These are phyloP conservation scores for Xenentodon cancila DNA, from an alignment of 2,797 vertebrate species.

Conservation along the genomic window DNA sequence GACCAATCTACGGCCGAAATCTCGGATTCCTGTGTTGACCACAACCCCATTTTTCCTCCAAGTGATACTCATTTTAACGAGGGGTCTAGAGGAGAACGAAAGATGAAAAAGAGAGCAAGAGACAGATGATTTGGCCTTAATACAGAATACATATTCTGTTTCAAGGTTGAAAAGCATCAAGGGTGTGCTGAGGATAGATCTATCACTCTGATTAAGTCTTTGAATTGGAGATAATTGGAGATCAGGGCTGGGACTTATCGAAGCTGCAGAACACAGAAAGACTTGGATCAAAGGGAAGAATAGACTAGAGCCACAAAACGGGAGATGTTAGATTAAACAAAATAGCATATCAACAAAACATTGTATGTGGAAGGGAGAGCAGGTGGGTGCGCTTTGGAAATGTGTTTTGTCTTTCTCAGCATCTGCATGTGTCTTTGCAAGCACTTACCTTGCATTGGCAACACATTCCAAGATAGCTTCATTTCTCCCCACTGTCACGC, in stretches of 20 bases:
- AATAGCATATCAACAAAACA: constrained; percentile 46
- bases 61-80: constrained; percentile 92
- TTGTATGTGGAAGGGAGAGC: constrained; percentile 27
- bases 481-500: constrained; percentile 91
- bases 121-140: constrained; percentile 45
- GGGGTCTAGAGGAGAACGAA: constrained; percentile 81
- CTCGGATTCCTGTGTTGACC: constrained; percentile 87
- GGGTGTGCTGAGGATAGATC: constrained; percentile 65
- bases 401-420: constrained; percentile 4
- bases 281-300: constrained; percentile 67
- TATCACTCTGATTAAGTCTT: constrained; percentile 77
- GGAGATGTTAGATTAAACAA: constrained; percentile 27
- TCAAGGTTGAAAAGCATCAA: constrained; percentile 66
- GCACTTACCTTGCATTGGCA: constrained; percentile 90
- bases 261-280: constrained; percentile 57
- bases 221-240: constrained; percentile 74
- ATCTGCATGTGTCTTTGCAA: not conserved
- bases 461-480: constrained; percentile 96
- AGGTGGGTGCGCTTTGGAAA: constrained; percentile 19
- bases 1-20: constrained; percentile 91
- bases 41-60: constrained; percentile 91
- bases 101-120: constrained; percentile 37
- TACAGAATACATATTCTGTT: constrained; percentile 72
- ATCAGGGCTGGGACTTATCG: constrained; percentile 46
- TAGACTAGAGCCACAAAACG: constrained; percentile 55